Evolutionary conservation across 2,797 vertebrate genomes (phyloP).

Genomic region (Hybognathus amarus): DNA sequence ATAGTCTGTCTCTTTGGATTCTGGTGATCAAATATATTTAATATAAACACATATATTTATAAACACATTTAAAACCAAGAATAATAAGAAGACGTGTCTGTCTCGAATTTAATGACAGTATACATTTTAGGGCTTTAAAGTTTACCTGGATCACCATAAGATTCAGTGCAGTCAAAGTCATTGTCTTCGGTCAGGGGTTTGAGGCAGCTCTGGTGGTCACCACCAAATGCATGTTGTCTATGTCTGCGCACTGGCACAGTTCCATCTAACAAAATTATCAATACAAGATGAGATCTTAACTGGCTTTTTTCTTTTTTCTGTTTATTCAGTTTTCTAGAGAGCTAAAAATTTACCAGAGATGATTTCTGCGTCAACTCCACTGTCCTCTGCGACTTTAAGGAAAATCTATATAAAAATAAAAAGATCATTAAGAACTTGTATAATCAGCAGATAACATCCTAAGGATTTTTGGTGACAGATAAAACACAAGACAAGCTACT

Average conservation of each 20-base stretch:
- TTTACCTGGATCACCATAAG: slow-evolving; percentile 91
- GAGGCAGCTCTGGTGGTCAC: slow-evolving; percentile 95
- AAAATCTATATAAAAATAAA: slow-evolving; percentile 84
- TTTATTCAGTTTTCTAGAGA: neutral
- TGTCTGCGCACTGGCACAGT: slow-evolving; percentile 90
- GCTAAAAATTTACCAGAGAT: slow-evolving; percentile 85
- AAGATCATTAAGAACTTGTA: neutral
- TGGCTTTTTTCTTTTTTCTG: neutral
- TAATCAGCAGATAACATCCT: neutral
- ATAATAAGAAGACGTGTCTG: neutral
- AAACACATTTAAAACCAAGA: neutral
- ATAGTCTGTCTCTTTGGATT: slow-evolving; percentile 94
- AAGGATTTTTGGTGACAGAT: neutral
- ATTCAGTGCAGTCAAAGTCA: slow-evolving; percentile 88
- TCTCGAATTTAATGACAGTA: neutral
- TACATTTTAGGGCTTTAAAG: neutral
- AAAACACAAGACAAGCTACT: neutral
- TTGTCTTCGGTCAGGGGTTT: slow-evolving; percentile 96
- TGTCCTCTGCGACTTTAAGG: slow-evolving; percentile 97
- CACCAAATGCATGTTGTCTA: slow-evolving; percentile 88
- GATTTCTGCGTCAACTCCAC: slow-evolving; percentile 89
- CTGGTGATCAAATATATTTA: slow-evolving; percentile 71
- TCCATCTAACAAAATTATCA: slow-evolving; percentile 79
- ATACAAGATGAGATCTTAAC: neutral
- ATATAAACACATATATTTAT: no score